Evolutionary conservation across 2,797 vertebrate genomes (phyloP), one percentile per base, ranked within the genome.

Genomic region (Tamandua tetradactyla): DNA sequence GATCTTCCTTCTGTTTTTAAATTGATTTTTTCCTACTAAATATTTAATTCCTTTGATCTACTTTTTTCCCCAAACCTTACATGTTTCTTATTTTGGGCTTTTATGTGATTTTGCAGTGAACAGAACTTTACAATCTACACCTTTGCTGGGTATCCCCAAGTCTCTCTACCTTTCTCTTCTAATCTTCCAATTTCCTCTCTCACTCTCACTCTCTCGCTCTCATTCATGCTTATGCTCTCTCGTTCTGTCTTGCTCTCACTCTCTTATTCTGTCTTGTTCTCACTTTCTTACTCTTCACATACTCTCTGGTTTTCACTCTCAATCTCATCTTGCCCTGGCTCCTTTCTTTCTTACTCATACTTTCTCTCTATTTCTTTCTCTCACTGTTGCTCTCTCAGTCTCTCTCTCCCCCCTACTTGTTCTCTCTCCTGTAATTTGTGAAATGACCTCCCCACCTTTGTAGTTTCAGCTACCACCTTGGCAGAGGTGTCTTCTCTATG

Each of bases 401-500:
- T 79, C 35, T 13, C 75, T 87, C 20, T 84, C 69, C 11, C 44
- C 44, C 44, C 23, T 57, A 74, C 59, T 68, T 25, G n/a, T 49
- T 55, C 7, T 87, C 30, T 49, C 57, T 76, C 87, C 61, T 87
- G 59, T 74, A 81, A 93, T 74, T 80, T 74, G 75, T 80, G 59
- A 94, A 89, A 76, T 64, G 37, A 59, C 55, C 37, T 42, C 20
- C 35, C 22, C 44, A 59, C 1, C 32, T 83, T 42, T 68, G 68
- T 84, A 89, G 47, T 92, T 87, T 96, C 71, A 40, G 12, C 37
- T 57, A 32, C 49, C 91, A 90, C 79, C 90, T 95, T 68, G 81
- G 49, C 35, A 37, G 59, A 93, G 74, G 20, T 87, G 12, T 44
- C 74, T 75, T 92, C 76, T 94, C 86, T 93, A 12, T 92, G 90